Evolutionary conservation across 1,140 invertebrate species (phyloP).

Genomic region (Lasioglossum baleicum): DNA sequence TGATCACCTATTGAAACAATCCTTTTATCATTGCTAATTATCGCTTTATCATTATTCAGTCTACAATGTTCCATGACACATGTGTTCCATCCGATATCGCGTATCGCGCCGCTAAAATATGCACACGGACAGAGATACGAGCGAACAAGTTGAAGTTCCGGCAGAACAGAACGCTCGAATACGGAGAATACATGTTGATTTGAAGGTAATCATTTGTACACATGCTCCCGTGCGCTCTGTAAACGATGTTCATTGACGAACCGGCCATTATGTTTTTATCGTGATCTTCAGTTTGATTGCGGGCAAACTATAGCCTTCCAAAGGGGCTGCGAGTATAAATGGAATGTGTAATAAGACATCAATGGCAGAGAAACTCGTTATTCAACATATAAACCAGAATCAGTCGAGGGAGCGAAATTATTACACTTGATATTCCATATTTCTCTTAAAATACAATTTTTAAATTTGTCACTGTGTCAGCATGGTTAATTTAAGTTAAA

Average conservation of each 20-base stretch:
- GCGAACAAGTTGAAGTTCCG: neutral
- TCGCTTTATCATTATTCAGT: slow-evolving; percentile 18
- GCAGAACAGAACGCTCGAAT: neutral
- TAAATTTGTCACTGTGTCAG: no score
- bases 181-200: neutral
- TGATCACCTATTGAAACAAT: slow-evolving; percentile 32
- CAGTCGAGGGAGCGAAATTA: neutral
- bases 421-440: no score
- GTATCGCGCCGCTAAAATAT: slow-evolving; percentile 3
- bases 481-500: no score
- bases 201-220: slow-evolving; percentile 1
- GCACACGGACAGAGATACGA: neutral
- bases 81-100: neutral
- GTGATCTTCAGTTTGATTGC: neutral
- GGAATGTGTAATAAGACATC: neutral
- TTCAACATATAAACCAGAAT: neutral
- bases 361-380: neutral
- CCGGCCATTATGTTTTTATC: neutral
- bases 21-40: slow-evolving; percentile 36
- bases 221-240: neutral
- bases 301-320: neutral
- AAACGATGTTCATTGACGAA: neutral
- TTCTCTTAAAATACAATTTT: no score
- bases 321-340: neutral
- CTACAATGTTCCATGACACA: neutral